A percentile compares a stretch with the other conserved stretches of the same genome.
Evolutionary conservation across 2,888 invertebrate species (phyloP).

Genomic region (Drosophila suboccidentalis): DNA sequence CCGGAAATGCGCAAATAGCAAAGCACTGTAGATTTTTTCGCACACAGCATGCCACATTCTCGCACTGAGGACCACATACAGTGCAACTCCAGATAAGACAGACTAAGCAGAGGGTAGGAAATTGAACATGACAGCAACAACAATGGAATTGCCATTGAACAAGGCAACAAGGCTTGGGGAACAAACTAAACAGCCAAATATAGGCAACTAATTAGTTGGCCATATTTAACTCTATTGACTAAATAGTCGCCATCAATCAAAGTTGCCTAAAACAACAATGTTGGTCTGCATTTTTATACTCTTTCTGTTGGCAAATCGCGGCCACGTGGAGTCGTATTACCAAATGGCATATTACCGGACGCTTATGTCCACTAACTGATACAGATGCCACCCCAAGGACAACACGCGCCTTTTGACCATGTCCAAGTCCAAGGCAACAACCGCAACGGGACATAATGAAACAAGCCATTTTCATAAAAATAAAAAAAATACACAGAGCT

Average conservation of each 20-base stretch:
- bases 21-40: conserved; percentile 71
- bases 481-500: neutral
- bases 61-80: conserved; percentile 60
- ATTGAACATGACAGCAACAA: conserved; percentile 15
- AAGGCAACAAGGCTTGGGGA: neutral
- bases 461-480: conserved; percentile 55
- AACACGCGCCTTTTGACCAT: conserved; percentile 39
- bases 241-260: conserved; percentile 11
- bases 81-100: conserved; percentile 51
- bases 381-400: conserved; percentile 79
- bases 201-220: conserved; percentile 8
- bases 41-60: conserved; percentile 48
- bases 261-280: neutral
- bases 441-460: conserved; percentile 57
- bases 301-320: conserved; percentile 20
- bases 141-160: conserved; percentile 6
- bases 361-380: conserved; percentile 73
- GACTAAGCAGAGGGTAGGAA: conserved; percentile 27
- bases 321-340: conserved; percentile 49
- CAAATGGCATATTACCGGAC: conserved; percentile 72
- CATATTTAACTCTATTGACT: conserved; percentile 18
- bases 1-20: conserved; percentile 84
- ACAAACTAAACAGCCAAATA: neutral
- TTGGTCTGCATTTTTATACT: neutral
- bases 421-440: conserved; percentile 17